These are phyloP conservation scores for Nesospiza acunhae DNA, from an alignment of 2,113 vertebrate species.

Conservation along the genomic window DNA sequence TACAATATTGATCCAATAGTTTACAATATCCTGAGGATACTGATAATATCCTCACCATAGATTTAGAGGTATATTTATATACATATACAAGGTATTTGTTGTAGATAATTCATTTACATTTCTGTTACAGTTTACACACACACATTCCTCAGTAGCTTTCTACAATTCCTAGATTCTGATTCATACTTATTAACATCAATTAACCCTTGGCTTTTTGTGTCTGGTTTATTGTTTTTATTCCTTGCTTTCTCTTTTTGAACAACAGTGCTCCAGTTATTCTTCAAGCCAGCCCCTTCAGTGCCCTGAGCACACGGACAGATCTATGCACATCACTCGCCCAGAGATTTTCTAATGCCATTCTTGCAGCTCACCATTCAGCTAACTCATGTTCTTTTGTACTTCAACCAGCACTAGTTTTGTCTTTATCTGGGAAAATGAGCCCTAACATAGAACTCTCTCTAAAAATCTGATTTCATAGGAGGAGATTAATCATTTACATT, in stretches of 20 bases:
- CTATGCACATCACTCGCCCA: neutral
- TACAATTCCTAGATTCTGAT: neutral
- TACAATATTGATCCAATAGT: too few species aligned
- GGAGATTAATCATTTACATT: neutral
- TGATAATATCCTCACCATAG: accelerated
- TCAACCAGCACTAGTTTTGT: neutral
- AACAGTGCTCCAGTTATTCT: neutral
- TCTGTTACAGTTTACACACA: neutral
- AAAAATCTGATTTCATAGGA: neutral
- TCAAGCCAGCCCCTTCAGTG: neutral
- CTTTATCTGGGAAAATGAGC: neutral
- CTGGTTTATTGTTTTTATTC: neutral
- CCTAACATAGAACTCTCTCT: neutral
- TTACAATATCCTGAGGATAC: too few species aligned
- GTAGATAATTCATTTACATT: neutral
- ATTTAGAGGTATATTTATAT: neutral
- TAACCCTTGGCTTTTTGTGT: neutral
- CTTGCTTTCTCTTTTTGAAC: neutral
- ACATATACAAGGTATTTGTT: neutral
- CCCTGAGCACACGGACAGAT: neutral
- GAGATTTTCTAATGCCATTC: neutral
- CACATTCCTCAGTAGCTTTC: neutral
- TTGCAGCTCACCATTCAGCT: neutral
- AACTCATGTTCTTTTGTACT: neutral
- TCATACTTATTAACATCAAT: neutral